Evolutionary conservation across 2,888 invertebrate genomes (phyloP).

Genomic region (Falcaria lacertinaria): DNA sequence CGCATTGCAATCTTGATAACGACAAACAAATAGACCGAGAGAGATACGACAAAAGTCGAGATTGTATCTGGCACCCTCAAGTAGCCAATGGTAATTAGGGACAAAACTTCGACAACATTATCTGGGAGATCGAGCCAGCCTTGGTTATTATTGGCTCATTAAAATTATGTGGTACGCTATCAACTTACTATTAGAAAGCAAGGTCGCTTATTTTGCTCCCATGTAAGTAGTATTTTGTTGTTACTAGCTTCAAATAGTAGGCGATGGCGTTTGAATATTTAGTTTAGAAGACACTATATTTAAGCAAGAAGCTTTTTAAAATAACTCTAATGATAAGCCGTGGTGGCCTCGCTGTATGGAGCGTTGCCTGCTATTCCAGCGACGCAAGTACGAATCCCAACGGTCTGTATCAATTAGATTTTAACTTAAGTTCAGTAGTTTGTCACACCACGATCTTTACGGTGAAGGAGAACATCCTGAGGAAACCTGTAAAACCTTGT

Average conservation of each 20-base stretch:
- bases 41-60: slow-evolving; percentile 49
- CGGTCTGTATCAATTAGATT: too few relatives aligned
- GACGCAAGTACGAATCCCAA: too few relatives aligned
- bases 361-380: too few relatives aligned
- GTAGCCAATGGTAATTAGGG: slow-evolving; percentile 48
- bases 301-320: too few relatives aligned
- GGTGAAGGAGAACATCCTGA: too few relatives aligned
- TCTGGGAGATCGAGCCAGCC: slow-evolving; percentile 58
- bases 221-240: slow-evolving; percentile 31
- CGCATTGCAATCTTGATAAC: slow-evolving; percentile 57
- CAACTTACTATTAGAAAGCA: slow-evolving; percentile 67
- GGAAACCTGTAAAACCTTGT: too few relatives aligned
- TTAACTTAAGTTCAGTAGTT: too few relatives aligned
- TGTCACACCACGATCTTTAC: too few relatives aligned
- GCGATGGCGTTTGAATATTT: slow-evolving; percentile 22
- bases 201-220: slow-evolving; percentile 51
- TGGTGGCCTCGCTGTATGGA: too few relatives aligned
- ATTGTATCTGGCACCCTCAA: slow-evolving; percentile 50
- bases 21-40: slow-evolving; percentile 56
- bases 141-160: slow-evolving; percentile 70
- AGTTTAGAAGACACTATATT: too few relatives aligned
- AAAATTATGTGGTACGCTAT: slow-evolving; percentile 61
- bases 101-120: slow-evolving; percentile 42
- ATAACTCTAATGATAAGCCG: too few relatives aligned
- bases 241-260: slow-evolving; percentile 7